phyloP scores from a whole-genome alignment of 2,797 vertebrate species.

The Peromyscus nudipes region DNA sequence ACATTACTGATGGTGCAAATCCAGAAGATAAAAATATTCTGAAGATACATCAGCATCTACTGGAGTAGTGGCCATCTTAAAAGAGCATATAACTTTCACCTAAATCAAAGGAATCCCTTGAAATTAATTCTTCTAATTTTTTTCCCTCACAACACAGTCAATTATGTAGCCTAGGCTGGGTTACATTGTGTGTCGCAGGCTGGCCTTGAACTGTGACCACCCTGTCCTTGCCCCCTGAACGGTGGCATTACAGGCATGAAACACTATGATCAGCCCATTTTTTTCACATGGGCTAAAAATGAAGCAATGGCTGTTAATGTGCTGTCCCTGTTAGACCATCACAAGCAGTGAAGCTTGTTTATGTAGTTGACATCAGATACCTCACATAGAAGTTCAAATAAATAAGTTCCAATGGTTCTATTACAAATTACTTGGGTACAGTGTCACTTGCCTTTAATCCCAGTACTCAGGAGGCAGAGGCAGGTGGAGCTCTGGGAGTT shows the following conservation, averaged over 20 bases:
- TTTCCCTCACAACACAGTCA: no score
- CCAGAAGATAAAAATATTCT: not conserved
- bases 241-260: not conserved
- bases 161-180: not conserved
- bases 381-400: not conserved
- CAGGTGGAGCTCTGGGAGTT: not conserved
- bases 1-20: not conserved
- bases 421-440: not conserved
- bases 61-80: not conserved
- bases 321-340: not conserved
- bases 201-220: not conserved
- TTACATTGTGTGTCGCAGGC: not conserved
- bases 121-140: conserved; percentile 11
- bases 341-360: not conserved
- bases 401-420: not conserved
- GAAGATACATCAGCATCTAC: not conserved
- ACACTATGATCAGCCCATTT: no score
- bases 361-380: not conserved
- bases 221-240: not conserved
- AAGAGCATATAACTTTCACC: not conserved
- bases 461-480: not conserved
- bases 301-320: not conserved
- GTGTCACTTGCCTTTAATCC: not conserved
- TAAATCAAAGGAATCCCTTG: not conserved
- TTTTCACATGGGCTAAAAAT: not conserved